Conservation (phyloP, 1,140 invertebrate species). For the Manduca sexta region DNA sequence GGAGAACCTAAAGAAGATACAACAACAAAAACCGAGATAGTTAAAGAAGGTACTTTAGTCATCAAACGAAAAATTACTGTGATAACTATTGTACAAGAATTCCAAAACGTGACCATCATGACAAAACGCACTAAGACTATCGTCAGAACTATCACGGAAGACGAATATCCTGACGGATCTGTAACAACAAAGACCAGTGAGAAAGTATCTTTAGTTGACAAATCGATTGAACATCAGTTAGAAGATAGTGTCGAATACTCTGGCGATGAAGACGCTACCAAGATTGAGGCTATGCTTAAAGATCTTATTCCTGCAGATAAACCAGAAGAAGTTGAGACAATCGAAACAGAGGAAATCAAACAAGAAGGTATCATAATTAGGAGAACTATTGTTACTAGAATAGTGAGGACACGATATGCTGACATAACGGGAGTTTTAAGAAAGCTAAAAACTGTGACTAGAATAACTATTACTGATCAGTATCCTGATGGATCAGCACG, state of each 20-base stretch:
- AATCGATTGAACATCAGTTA: slow-evolving; percentile 8
- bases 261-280: slow-evolving; percentile 4
- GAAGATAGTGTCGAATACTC: slow-evolving; percentile 5
- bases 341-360: slow-evolving; percentile 25
- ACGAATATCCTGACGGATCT: slow-evolving; percentile 62
- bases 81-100: slow-evolving; percentile 45
- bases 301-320: slow-evolving; percentile 29
- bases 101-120: slow-evolving; percentile 27
- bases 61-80: slow-evolving; percentile 52
- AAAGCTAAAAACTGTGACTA: slow-evolving; percentile 51
- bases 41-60: slow-evolving; percentile 37
- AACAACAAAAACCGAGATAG: slow-evolving; percentile 34
- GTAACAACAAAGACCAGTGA: slow-evolving; percentile 54
- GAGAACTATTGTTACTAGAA: slow-evolving; percentile 42
- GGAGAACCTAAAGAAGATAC: slow-evolving; percentile 42
- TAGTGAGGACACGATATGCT: slow-evolving; percentile 39
- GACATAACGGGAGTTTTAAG: slow-evolving; percentile 28
- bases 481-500: slow-evolving; percentile 49
- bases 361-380: slow-evolving; percentile 42
- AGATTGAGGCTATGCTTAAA: slow-evolving; percentile 32
- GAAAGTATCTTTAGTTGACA: slow-evolving; percentile 44
- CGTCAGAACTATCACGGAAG: slow-evolving; percentile 52
- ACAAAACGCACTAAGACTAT: slow-evolving; percentile 52
- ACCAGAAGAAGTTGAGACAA: slow-evolving; percentile 43
- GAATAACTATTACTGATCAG: slow-evolving; percentile 44